These are phyloP conservation scores for Notechis scutatus DNA, from an alignment of 2,113 vertebrate genomes.

Conservation along the genomic window DNA sequence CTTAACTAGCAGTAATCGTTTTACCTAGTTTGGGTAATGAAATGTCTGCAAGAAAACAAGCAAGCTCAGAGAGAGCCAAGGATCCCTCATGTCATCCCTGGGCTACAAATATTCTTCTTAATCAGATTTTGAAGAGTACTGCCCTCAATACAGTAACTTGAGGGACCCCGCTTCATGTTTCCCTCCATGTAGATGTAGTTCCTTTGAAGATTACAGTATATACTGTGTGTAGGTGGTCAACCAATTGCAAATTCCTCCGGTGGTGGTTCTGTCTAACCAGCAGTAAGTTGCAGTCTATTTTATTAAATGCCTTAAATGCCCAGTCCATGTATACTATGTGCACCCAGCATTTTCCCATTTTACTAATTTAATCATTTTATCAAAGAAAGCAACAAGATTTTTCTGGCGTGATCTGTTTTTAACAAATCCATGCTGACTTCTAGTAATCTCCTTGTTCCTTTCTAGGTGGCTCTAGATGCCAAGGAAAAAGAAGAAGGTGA, in stretches of 20 bases:
- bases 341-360: not conserved
- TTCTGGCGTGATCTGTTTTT: not conserved
- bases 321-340: not conserved
- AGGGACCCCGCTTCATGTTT: not conserved
- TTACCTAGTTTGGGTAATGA: no score
- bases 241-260: not conserved
- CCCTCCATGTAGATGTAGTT: not conserved
- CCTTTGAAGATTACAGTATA: no score
- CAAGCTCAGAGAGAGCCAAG: no score
- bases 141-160: not conserved
- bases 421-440: not conserved
- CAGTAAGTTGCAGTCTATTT: not conserved
- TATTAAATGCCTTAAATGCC: not conserved
- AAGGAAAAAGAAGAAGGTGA: not conserved
- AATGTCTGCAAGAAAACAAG: no score
- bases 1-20: no score
- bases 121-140: no score
- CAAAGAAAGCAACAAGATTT: not conserved
- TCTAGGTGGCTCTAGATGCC: not conserved
- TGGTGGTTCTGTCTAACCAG: not conserved
- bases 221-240: not conserved
- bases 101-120: no score
- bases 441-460: not conserved
- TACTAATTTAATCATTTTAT: not conserved
- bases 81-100: no score